Conservation (phyloP, 2,113 vertebrate genomes). For the Leuciscus idus region DNA sequence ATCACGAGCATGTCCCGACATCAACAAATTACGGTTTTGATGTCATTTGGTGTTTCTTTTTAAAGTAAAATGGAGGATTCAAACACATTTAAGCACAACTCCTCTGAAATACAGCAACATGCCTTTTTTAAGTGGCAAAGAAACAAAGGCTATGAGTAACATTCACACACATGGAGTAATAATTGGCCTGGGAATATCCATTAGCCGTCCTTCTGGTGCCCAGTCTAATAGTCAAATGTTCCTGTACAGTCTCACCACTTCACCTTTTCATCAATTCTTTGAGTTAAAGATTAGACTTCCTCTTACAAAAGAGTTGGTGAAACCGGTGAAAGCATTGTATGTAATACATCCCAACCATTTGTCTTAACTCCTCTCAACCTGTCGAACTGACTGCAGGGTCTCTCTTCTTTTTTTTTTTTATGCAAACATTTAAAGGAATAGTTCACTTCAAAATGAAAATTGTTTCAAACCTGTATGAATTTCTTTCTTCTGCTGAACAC, state of each 20-base stretch:
- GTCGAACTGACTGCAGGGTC: neutral
- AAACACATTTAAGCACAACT: neutral
- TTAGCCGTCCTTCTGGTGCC: neutral
- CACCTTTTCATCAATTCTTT: neutral
- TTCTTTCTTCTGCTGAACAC: too few species aligned
- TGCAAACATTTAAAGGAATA: too few species aligned
- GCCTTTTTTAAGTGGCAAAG: neutral
- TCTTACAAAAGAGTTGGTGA: neutral
- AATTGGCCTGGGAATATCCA: neutral
- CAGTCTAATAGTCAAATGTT: neutral
- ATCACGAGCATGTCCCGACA: neutral
- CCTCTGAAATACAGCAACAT: neutral
- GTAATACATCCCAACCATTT: neutral
- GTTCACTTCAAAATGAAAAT: too few species aligned
- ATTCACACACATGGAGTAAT: neutral
- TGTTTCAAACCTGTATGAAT: too few species aligned
- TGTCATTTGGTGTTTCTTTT: too few species aligned
- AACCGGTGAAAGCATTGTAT: neutral
- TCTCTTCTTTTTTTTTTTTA: neutral
- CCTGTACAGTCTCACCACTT: neutral
- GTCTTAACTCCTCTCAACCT: neutral
- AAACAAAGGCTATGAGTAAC: neutral
- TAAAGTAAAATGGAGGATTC: neutral
- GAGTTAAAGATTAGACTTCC: neutral
- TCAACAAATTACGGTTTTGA: neutral